Conservation (phyloP, 2,797 vertebrate genomes). For the Epinephelus awoara region DNA sequence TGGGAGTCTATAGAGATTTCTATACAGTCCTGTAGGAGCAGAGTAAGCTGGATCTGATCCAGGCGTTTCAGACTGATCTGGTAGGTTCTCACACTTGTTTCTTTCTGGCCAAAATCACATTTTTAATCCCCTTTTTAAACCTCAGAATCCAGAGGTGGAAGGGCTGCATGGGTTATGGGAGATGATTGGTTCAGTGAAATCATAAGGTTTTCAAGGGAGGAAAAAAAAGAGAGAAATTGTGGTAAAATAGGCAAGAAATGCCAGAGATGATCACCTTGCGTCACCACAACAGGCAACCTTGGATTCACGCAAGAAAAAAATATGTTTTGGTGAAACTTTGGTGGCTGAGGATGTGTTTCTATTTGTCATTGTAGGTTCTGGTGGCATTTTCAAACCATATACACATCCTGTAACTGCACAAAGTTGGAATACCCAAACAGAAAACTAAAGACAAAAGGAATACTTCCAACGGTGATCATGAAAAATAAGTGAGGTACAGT, state of each 20-base stretch:
- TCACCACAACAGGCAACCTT: not conserved
- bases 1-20: conserved; percentile 42
- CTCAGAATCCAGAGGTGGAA: conserved; percentile 23
- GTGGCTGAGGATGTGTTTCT: conserved; percentile 43
- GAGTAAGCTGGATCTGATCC: conserved; percentile 34
- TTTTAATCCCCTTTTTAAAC: conserved; percentile 13
- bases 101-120: conserved; percentile 5
- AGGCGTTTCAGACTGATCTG: not conserved
- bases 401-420: conserved; percentile 40
- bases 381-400: conserved; percentile 27
- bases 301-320: conserved; percentile 11
- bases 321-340: conserved; percentile 56
- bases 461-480: conserved; percentile 29
- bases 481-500: conserved; percentile 67
- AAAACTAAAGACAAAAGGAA: conserved; percentile 28
- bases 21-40: conserved; percentile 37
- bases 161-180: not conserved
- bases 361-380: conserved; percentile 8
- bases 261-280: not conserved
- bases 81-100: not conserved
- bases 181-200: conserved; percentile 8
- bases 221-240: not conserved
- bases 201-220: not conserved
- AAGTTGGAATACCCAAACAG: conserved; percentile 12
- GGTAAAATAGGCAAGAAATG: not conserved